phyloP scores from a whole-genome alignment of 2,113 vertebrate genomes.

The Python bivittatus region DNA sequence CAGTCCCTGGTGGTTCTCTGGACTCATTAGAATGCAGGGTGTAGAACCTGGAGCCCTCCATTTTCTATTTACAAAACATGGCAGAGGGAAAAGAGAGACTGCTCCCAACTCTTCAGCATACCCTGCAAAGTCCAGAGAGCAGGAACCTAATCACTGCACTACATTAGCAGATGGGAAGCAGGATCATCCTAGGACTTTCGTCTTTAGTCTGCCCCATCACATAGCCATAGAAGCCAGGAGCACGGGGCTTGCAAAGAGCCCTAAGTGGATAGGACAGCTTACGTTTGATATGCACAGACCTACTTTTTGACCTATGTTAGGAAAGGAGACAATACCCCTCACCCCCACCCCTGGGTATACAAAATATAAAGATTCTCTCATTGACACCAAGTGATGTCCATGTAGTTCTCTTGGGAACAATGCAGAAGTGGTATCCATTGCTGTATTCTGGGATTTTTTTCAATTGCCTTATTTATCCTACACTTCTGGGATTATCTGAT shows the following conservation, averaged over 20 bases:
- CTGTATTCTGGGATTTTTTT: not conserved
- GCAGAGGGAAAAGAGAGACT: not conserved
- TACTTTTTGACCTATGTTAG: not conserved
- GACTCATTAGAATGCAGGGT: not conserved
- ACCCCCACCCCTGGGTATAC: not conserved
- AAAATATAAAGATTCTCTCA: not conserved
- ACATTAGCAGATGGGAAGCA: not conserved
- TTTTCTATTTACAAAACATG: not conserved
- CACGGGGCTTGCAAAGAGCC: not conserved
- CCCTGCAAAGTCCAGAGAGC: not conserved
- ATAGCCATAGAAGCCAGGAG: not conserved
- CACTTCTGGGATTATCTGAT: not conserved
- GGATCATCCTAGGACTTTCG: not conserved
- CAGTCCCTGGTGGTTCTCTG: not conserved
- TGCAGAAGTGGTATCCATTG: not conserved
- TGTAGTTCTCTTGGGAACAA: not conserved
- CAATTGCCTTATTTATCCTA: not conserved
- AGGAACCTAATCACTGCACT: not conserved
- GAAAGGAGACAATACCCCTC: not conserved
- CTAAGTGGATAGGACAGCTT: not conserved
- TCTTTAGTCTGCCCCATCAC: not conserved
- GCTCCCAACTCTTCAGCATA: not conserved
- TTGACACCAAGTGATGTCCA: not conserved
- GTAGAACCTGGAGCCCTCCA: not conserved
- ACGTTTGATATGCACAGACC: not conserved